phyloP scores from a whole-genome alignment of 1,140 invertebrate genomes.

The Euura saliciscinereae region DNA sequence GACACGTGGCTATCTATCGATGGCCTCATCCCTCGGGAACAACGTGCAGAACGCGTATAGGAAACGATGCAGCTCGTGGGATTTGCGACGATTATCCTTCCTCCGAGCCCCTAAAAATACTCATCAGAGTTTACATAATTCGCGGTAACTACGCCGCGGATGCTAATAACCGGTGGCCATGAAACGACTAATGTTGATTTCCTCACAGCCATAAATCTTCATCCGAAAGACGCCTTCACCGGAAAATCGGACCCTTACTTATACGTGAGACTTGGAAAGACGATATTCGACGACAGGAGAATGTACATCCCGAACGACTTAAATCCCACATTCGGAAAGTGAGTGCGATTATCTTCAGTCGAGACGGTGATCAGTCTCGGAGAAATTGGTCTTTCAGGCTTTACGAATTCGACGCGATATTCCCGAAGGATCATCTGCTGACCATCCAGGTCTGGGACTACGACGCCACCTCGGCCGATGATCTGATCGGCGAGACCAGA shows the following conservation, averaged over 20 bases:
- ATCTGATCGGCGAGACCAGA: constrained; percentile 83
- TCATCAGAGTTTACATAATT: constrained; percentile 82
- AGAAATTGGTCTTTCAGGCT: constrained; percentile 59
- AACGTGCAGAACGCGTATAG: constrained; percentile 47
- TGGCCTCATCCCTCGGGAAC: constrained; percentile 48
- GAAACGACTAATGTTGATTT: not conserved
- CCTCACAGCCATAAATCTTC: constrained; percentile 65
- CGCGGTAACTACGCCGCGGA: constrained; percentile 56
- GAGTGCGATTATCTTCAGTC: constrained; percentile 36
- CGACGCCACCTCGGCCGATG: constrained; percentile 72
- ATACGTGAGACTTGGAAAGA: constrained; percentile 70
- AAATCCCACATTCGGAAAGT: constrained; percentile 89
- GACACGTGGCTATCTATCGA: constrained; percentile 56
- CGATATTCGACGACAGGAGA: constrained; percentile 72
- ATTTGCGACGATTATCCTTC: constrained; percentile 68
- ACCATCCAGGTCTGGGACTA: constrained; percentile 79
- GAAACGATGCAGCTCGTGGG: constrained; percentile 55
- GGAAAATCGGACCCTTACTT: constrained; percentile 84
- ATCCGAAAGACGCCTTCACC: constrained; percentile 71
- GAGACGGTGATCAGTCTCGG: constrained; percentile 32
- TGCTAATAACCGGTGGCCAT: not conserved
- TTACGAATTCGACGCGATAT: constrained; percentile 76
- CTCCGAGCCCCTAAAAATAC: constrained; percentile 71
- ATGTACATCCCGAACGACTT: constrained; percentile 78
- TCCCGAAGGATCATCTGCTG: constrained; percentile 77